A percentile compares a stretch with the other conserved stretches of the same genome.
phyloP scores from a whole-genome alignment of 2,888 invertebrate species.

The Brachypalpus laphriformis region DNA sequence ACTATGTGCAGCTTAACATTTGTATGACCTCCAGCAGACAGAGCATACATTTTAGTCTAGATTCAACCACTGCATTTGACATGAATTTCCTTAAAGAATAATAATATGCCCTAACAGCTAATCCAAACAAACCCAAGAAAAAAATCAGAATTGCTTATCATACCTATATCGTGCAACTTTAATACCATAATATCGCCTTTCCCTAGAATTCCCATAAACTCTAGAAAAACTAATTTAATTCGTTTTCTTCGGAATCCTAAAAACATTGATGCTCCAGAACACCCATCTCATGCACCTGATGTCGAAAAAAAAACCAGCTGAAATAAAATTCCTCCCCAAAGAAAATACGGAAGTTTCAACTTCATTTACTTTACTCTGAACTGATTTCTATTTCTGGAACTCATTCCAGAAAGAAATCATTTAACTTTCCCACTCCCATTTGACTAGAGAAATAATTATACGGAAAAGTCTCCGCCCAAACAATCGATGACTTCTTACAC shows the following conservation, averaged over 20 bases:
- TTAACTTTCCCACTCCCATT: constrained; percentile 29
- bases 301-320: not conserved
- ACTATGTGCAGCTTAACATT: too few species aligned
- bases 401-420: constrained; percentile 46
- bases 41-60: too few species aligned
- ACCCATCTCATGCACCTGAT: constrained; percentile 30
- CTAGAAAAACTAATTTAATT: not conserved
- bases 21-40: too few species aligned
- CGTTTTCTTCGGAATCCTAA: not conserved
- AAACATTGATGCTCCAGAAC: constrained; percentile 42
- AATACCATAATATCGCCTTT: too few species aligned
- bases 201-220: not conserved
- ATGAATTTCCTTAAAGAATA: too few species aligned
- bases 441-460: constrained; percentile 13
- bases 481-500: constrained; percentile 59
- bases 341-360: constrained; percentile 60
- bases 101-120: too few species aligned
- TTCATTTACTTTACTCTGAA: constrained; percentile 49
- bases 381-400: constrained; percentile 52
- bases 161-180: too few species aligned
- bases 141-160: too few species aligned
- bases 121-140: too few species aligned
- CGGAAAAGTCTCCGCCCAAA: constrained; percentile 18
- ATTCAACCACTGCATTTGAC: too few species aligned
- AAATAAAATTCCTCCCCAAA: constrained; percentile 2